A percentile compares a stretch with the other conserved stretches of the same genome.
These are phyloP conservation scores for Pristionchus arcanus DNA, from an alignment of 2,888 invertebrate genomes.

Conservation along the genomic window DNA sequence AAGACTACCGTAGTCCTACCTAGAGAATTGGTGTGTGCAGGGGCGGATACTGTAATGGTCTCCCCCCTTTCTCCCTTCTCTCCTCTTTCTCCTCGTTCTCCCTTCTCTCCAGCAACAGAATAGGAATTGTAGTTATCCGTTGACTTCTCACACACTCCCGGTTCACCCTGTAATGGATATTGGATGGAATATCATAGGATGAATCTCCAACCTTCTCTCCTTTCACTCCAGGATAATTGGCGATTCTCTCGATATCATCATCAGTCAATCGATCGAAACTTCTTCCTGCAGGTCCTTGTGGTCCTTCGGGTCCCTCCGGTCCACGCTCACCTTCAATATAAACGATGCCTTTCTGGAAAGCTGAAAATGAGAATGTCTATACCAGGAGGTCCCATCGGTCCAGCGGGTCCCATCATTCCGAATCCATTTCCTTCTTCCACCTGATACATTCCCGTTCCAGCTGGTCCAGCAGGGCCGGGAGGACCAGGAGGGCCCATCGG, in stretches of 20 bases:
- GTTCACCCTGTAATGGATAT: slow-evolving; percentile 30
- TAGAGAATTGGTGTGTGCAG: neutral
- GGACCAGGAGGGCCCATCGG: slow-evolving; percentile 55
- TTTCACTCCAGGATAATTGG: slow-evolving; percentile 76
- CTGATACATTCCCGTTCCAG: slow-evolving; percentile 41
- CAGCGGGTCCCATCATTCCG: slow-evolving; percentile 57
- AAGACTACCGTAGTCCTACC: neutral
- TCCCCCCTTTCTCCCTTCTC: slow-evolving; percentile 42
- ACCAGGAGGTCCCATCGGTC: slow-evolving; percentile 57
- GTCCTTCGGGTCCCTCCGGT: slow-evolving; percentile 60
- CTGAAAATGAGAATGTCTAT: too few relatives aligned
- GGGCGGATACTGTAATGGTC: slow-evolving; percentile 23
- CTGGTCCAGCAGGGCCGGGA: slow-evolving; percentile 63
- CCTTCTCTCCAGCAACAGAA: slow-evolving; percentile 40
- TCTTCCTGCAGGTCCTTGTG: slow-evolving; percentile 64
- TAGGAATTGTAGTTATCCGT: slow-evolving; percentile 1
- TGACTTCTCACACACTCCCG: slow-evolving; percentile 46
- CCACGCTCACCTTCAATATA: too few relatives aligned
- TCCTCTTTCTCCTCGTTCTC: slow-evolving; percentile 52
- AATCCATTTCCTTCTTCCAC: slow-evolving; percentile 47
- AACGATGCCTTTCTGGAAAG: too few relatives aligned
- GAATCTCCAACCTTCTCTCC: slow-evolving; percentile 62
- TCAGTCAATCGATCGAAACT: slow-evolving; percentile 66
- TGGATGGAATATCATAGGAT: neutral
- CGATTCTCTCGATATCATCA: slow-evolving; percentile 74